Conservation (phyloP, 2,113 vertebrate species). For the Rhea americana region DNA sequence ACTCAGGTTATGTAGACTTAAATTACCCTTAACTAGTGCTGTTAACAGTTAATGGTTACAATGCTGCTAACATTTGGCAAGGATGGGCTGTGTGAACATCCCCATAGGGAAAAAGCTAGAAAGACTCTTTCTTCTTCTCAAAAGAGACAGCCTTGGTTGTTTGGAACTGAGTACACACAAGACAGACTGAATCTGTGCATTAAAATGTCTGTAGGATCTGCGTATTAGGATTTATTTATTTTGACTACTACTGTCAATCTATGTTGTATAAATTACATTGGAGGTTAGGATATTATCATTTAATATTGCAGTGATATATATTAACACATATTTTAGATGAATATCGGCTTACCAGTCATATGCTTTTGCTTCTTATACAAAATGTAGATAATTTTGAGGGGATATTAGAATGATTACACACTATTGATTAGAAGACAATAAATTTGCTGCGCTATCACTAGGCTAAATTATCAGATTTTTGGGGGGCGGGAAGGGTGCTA, state of each 20-base stretch:
- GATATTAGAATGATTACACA: not conserved
- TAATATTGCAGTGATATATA: not conserved
- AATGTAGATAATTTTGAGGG: not conserved
- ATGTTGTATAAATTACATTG: not conserved
- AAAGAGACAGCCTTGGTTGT: not conserved
- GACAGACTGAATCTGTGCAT: not conserved
- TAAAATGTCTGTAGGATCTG: not conserved
- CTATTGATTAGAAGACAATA: not conserved
- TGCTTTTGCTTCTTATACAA: not conserved
- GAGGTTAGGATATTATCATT: not conserved
- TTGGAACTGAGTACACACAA: accelerated
- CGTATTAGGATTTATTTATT: not conserved
- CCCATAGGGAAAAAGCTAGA: not conserved
- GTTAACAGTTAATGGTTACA: not conserved
- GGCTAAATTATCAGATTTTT: not conserved
- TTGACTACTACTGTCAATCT: not conserved
- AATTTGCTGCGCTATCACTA: not conserved
- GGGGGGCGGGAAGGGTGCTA: accelerated
- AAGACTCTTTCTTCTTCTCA: not conserved
- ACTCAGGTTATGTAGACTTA: not conserved
- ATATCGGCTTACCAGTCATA: not conserved
- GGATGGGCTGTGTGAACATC: not conserved
- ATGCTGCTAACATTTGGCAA: not conserved
- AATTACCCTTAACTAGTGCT: not conserved
- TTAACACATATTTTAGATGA: not conserved